Base-by-base conservation (phyloP, 2,113 vertebrate species). In the Coregonus clupeaformis region DNA sequence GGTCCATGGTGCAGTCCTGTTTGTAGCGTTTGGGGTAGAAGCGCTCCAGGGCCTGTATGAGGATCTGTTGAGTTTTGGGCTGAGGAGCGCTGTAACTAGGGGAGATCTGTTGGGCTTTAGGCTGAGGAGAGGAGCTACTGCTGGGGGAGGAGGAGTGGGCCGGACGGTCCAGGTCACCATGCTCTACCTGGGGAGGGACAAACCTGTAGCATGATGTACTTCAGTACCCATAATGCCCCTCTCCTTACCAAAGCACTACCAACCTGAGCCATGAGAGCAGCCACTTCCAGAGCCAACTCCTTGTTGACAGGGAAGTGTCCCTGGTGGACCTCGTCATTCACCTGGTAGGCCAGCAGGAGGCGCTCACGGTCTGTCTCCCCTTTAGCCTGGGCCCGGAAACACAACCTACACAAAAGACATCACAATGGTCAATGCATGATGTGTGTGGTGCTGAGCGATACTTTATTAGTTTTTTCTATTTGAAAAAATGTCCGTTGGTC, bases 271-370 rank as follows among this genome's bases (percentile, higher is more conserved):
- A 97, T 94, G 69, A 97, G 90, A 42, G 94, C 95, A 20, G 94
- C 94, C 87, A 97, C 93, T 85, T 97, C 96, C 73, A 97, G 88
- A 59, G 94, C 95, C 83, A 97, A 89, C 82, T 96, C 95, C 84
- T 96, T 97, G 87, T 92, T 96, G 76, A 96, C 95, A 25, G 95
- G 96, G 85, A 97, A 97, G 77, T 94, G 92, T 52, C 96, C 94
- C 71, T 90, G 92, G 68, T 92, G 91, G 32, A 96, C 94, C 65
- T 96, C 93, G 29, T 86, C 89, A 71, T 95, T 96, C 76, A 96
- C 92, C 90, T 97, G 95, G 86, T 94, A 94, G 0, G 93, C 94
- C 93, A 97, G 86, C 45, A 97, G 91, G 90, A 97, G 88, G 84
- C 96, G 94, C 88, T 97, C 96, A 52, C 94, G 87, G 55, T 97